phyloP scores from a whole-genome alignment of 2,113 vertebrate genomes.

The Leptobrachium leishanense region DNA sequence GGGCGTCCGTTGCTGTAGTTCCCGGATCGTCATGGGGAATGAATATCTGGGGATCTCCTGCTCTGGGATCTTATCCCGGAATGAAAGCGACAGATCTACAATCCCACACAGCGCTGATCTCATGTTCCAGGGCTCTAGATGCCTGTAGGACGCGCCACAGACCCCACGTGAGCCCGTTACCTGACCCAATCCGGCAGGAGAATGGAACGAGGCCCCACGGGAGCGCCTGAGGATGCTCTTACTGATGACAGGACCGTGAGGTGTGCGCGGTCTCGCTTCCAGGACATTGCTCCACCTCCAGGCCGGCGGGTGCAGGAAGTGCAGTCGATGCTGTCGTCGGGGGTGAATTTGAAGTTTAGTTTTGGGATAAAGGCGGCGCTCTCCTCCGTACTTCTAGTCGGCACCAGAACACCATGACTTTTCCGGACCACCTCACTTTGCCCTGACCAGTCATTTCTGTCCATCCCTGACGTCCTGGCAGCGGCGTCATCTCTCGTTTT shows the following conservation, averaged over 20 bases:
- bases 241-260: background rate
- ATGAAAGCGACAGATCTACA: slow-evolving; percentile 13
- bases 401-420: slow-evolving; percentile 31
- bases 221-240: slow-evolving; percentile 14
- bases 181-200: background rate
- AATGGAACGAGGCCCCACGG: background rate
- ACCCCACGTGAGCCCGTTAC: no score
- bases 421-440: slow-evolving; percentile 10
- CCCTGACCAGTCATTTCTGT: background rate
- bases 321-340: background rate
- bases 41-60: slow-evolving; percentile 20
- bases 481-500: background rate
- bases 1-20: no score
- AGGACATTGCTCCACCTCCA: background rate
- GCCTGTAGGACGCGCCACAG: no score
- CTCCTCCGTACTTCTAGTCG: slow-evolving; percentile 10
- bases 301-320: accelerated
- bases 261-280: background rate
- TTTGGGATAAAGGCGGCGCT: background rate
- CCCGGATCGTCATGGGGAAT: no score
- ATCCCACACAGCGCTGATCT: background rate
- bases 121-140: no score
- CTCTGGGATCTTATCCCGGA: background rate
- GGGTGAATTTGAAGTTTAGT: slow-evolving; percentile 8
- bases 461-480: background rate